phyloP scores from a whole-genome alignment of 2,888 invertebrate species.

The Zeuzera pyrina region DNA sequence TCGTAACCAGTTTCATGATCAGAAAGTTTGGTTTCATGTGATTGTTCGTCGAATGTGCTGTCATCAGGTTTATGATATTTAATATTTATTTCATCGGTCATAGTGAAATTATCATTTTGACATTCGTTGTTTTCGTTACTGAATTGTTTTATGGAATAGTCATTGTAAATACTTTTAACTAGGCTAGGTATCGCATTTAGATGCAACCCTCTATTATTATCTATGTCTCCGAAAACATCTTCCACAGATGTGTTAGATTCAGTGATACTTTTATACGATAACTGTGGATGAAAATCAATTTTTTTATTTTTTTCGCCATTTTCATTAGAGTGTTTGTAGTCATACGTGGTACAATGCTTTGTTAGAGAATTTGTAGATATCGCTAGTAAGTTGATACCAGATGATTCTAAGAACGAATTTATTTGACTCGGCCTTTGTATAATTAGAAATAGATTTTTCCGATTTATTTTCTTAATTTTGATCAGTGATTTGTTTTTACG shows the following conservation, averaged over 20 bases:
- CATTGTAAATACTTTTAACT: conserved; percentile 30
- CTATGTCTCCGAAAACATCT: conserved; percentile 19
- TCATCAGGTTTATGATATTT: conserved; percentile 8
- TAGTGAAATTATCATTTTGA: conserved; percentile 24
- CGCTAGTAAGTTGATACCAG: conserved; percentile 33
- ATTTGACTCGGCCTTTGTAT: conserved; percentile 21
- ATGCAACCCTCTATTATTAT: conserved; percentile 7
- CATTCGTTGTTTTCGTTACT: conserved; percentile 17
- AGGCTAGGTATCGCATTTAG: conserved; percentile 28
- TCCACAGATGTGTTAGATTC: no score
- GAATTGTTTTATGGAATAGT: conserved; percentile 20
- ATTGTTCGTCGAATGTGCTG: no score
- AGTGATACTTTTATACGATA: no score
- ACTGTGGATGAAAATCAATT: no score
- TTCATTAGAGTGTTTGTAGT: no score
- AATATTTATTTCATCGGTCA: conserved; percentile 20
- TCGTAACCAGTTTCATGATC: no score
- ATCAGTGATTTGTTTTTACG: conserved; percentile 9
- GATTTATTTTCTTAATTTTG: conserved; percentile 20
- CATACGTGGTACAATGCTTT: conserved; percentile 27
- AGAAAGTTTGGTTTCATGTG: no score
- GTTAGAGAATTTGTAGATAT: conserved; percentile 38
- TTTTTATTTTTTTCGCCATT: no score
- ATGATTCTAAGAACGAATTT: conserved; percentile 21
- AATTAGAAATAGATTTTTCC: conserved; percentile 23